These are phyloP conservation scores for Loriculus beryllinus DNA, from an alignment of 2,797 vertebrate species.

Conservation along the genomic window DNA sequence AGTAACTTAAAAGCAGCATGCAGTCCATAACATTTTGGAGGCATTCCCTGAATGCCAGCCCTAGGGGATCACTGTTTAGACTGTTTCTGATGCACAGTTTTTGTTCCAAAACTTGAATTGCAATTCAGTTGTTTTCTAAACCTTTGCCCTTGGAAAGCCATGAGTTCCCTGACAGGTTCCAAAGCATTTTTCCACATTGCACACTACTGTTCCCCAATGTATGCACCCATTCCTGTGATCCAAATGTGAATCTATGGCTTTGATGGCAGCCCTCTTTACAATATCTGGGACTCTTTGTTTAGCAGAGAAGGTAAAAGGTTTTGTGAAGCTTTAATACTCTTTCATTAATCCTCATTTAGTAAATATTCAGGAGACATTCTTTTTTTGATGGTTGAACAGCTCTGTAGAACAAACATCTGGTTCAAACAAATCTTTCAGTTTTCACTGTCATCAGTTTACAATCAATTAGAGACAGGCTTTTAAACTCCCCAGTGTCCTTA, in stretches of 20 bases:
- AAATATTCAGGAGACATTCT: neutral
- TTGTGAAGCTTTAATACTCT: neutral
- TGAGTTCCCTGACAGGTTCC: neutral
- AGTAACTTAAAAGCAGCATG: neutral
- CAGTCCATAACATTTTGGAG: rapidly evolving
- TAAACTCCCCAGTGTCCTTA: neutral
- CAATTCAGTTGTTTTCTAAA: neutral
- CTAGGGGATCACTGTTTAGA: neutral
- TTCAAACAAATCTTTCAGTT: conserved; percentile 32
- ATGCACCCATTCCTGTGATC: neutral
- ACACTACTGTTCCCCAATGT: neutral
- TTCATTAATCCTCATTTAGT: conserved; percentile 24
- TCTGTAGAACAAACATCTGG: conserved; percentile 32
- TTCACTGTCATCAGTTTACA: conserved; percentile 9
- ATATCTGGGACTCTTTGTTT: neutral
- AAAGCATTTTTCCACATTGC: neutral
- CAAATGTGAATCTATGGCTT: neutral
- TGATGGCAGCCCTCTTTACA: neutral
- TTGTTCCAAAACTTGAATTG: neutral
- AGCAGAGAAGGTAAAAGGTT: neutral
- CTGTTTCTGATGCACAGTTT: neutral
- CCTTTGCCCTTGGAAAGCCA: neutral
- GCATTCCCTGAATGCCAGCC: neutral
- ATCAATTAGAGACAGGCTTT: neutral
- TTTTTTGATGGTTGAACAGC: neutral